Evolutionary conservation across 2,797 vertebrate species (phyloP).

Genomic region (Rhincodon typus): DNA sequence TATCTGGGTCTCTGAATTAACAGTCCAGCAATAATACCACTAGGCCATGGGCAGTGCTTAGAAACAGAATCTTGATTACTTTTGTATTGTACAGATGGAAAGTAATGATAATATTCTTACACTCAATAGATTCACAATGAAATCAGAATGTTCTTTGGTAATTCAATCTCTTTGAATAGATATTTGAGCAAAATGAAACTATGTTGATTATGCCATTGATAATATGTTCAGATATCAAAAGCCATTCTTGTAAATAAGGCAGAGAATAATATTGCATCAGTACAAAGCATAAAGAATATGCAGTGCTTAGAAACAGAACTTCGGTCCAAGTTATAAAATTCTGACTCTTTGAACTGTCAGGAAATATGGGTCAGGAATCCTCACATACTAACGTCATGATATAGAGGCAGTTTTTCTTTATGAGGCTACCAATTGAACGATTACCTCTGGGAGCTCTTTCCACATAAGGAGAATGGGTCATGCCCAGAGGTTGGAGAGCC

Average conservation of each 20-base stretch:
- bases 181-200: neutral
- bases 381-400: neutral
- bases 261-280: neutral
- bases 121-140: neutral
- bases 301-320: neutral
- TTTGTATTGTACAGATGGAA: neutral
- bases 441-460: neutral
- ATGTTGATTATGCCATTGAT: neutral
- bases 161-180: conserved; percentile 15
- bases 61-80: neutral
- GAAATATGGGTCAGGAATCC: neutral
- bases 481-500: neutral
- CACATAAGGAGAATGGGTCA: neutral
- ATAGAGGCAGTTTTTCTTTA: neutral
- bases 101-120: neutral
- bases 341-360: neutral
- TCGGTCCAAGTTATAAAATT: neutral
- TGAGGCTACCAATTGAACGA: neutral
- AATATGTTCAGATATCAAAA: neutral
- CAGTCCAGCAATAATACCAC: too few relatives aligned
- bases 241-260: neutral
- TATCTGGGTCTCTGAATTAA: too few relatives aligned
- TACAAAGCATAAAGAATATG: neutral
- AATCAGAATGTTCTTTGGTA: neutral
- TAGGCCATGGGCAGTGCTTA: too few relatives aligned